phyloP scores from a whole-genome alignment of 2,797 vertebrate species.

The Rhodeus uyekii region DNA sequence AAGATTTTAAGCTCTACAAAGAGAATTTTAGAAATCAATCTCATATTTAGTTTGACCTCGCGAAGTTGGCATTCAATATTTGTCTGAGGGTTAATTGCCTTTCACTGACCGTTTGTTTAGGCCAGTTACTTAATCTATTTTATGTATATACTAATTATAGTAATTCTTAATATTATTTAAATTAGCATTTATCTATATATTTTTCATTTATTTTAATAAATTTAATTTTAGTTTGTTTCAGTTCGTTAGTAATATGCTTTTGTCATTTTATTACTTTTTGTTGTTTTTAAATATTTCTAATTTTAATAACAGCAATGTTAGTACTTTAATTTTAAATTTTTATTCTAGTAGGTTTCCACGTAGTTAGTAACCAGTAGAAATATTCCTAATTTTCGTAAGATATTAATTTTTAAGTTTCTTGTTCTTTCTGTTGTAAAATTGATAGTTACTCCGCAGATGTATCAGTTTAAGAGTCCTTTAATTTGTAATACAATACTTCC shows the following conservation, averaged over 20 bases:
- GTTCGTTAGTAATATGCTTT: not conserved
- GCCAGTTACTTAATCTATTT: not conserved
- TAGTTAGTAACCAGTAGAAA: too few relatives aligned
- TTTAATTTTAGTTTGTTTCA: not conserved
- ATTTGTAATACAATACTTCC: conserved; percentile 4
- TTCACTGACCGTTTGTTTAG: not conserved
- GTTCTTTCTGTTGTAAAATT: too few relatives aligned
- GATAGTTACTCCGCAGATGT: too few relatives aligned
- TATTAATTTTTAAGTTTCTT: too few relatives aligned
- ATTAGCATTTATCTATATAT: not conserved
- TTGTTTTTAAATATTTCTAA: not conserved
- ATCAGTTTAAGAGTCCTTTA: conserved; percentile 16
- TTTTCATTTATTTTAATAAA: too few relatives aligned
- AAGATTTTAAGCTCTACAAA: not conserved
- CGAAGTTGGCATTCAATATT: not conserved
- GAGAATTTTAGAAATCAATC: not conserved
- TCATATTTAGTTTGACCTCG: not conserved
- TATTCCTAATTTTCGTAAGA: too few relatives aligned
- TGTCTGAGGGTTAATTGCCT: not conserved
- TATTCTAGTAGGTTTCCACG: too few relatives aligned
- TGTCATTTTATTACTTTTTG: not conserved
- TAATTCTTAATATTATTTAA: not conserved
- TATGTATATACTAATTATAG: not conserved
- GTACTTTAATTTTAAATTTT: not conserved
- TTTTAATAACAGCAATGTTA: not conserved